phyloP scores from a whole-genome alignment of 1,140 invertebrate genomes.

The Leptinotarsa texana region DNA sequence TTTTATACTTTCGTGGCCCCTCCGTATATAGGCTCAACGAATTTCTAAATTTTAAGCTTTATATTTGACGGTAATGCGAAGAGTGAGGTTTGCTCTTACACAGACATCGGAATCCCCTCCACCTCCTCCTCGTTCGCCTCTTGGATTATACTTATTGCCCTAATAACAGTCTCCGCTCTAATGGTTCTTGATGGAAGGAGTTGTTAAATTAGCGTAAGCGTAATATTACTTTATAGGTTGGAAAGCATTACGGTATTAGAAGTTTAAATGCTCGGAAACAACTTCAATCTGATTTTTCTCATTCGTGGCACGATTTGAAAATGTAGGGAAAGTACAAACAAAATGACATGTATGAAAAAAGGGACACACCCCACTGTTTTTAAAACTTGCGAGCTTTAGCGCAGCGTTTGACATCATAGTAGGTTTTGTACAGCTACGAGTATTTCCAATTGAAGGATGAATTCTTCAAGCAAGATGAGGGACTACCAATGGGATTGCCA shows the following conservation, averaged over 20 bases:
- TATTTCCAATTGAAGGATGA: no score
- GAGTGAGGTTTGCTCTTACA: constrained; percentile 32
- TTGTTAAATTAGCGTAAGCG: constrained; percentile 26
- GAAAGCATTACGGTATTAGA: neutral
- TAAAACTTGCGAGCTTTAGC: no score
- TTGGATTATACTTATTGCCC: constrained; percentile 39
- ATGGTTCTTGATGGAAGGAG: constrained; percentile 37
- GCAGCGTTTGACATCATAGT: no score
- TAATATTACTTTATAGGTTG: constrained; percentile 13
- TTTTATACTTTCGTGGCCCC: constrained; percentile 45
- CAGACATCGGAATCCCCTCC: constrained; percentile 30
- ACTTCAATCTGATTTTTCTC: no score
- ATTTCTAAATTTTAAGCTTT: constrained; percentile 44
- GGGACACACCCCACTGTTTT: no score
- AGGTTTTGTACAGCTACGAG: no score
- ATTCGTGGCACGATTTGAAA: no score
- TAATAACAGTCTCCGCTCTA: constrained; percentile 33
- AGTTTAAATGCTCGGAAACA: constrained; percentile 5
- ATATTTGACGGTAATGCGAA: constrained; percentile 41
- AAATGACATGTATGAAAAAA: no score
- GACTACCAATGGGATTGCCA: no score
- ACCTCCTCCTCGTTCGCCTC: constrained; percentile 24
- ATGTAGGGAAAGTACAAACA: no score
- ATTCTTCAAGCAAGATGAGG: no score
- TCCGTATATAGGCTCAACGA: constrained; percentile 34